phyloP scores from a whole-genome alignment of 2,113 vertebrate species.

The Colius striatus region DNA sequence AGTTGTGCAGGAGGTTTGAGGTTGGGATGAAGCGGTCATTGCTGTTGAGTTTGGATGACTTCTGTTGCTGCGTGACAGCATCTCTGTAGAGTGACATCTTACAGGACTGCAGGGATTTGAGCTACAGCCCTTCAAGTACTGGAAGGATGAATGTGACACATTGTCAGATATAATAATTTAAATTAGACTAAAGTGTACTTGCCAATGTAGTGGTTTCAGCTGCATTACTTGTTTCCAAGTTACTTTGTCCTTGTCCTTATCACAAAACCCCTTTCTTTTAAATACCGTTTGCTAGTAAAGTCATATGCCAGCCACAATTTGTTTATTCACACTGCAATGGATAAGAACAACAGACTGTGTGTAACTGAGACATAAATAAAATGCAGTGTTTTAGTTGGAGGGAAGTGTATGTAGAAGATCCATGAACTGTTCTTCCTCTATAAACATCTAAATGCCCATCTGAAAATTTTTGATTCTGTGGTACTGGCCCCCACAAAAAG shows the following conservation, averaged over 20 bases:
- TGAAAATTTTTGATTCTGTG: not conserved
- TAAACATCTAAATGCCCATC: not conserved
- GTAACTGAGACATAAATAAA: not conserved
- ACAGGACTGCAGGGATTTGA: not conserved
- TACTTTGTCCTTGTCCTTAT: not conserved
- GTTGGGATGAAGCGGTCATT: not conserved
- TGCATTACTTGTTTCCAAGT: not conserved
- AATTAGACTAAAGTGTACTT: not conserved
- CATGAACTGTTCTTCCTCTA: not conserved
- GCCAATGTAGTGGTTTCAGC: not conserved
- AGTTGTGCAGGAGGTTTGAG: not conserved
- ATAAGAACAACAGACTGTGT: not conserved
- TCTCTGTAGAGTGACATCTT: not conserved
- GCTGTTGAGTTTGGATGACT: not conserved
- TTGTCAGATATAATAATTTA: not conserved
- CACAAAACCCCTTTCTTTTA: not conserved
- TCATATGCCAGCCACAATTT: not conserved
- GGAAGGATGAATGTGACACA: not conserved
- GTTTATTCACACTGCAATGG: not conserved
- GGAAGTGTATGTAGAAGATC: not conserved
- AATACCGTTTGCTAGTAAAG: not conserved
- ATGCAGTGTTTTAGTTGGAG: rapidly evolving
- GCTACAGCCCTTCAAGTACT: not conserved
- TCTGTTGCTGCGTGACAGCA: not conserved
- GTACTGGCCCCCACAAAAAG: rapidly evolving